Evolutionary conservation across 64 coral and sea anemone species (phyloP), one percentile per base, ranked within the genome.

Genomic region (Pocillopora verrucosa): DNA sequence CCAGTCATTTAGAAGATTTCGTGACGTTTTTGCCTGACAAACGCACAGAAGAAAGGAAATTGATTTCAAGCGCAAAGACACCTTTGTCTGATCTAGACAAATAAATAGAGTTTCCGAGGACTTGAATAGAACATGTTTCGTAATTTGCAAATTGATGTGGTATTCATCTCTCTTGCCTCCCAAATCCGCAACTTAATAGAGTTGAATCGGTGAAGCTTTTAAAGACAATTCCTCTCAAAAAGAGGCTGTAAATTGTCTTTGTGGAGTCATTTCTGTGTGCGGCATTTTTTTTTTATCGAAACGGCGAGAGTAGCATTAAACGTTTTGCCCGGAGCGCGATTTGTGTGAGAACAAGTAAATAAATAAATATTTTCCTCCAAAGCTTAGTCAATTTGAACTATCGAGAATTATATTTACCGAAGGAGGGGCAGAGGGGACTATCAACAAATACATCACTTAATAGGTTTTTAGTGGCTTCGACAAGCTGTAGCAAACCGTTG

Each of bases 401-500:
- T 85, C 82, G 64, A 70, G 64, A 85, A 85, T 56, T 72, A 58
- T 85, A 70, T 85, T 85, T 72, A 85, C 61, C 16, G 38, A 85
- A 85, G 82, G 82, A 68, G 82, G 82, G 56, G 82, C 82, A 22
- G 19, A 72, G 70, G 72, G 69, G 67, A 85, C 19, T 85, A 72
- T 85, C 82, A 85, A 85, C 82, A 85, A 85, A 85, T 85, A 56
- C 82, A 85, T 85, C 82, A 85, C 36, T 72, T 85, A 70, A 85
- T 83, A 85, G 61, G 64, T 85, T 85, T 85, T 85, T 85, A 85
- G 82, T 85, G 82, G 64, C 38, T 22, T 41, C 51, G 35, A 85
- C 82, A 85, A 85, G 82, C 6, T 20, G 51, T 65, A 51, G 64
- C 72, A 85, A 85, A 85, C 82, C 37, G 36, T 85, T 85, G 64